A percentile compares a stretch with the other conserved stretches of the same genome.
phyloP scores from a whole-genome alignment of 2,888 invertebrate species.

The Metallyticus violacea region DNA sequence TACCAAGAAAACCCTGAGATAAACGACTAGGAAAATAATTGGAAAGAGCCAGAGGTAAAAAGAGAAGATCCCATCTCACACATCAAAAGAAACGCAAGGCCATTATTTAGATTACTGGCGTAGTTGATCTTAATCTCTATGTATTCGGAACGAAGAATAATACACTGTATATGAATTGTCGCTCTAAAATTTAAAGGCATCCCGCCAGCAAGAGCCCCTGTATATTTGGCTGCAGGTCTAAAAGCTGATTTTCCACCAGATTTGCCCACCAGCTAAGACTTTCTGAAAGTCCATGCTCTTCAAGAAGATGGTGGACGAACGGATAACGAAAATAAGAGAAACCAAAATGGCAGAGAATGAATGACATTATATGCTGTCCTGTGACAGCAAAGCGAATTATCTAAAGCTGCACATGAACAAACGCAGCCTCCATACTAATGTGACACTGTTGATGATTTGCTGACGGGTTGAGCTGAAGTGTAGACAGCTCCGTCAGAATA shows the following conservation, averaged over 20 bases:
- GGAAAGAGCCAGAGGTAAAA: too few species aligned
- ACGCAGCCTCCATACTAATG: not conserved
- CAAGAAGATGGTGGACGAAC: not conserved
- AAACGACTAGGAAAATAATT: too few species aligned
- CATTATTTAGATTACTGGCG: too few species aligned
- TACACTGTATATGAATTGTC: too few species aligned
- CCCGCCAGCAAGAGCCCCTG: not conserved
- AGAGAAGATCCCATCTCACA: too few species aligned
- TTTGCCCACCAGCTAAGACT: not conserved
- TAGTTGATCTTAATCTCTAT: too few species aligned
- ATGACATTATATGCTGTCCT: not conserved
- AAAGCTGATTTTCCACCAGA: not conserved
- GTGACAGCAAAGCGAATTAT: not conserved
- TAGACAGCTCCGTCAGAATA: too few species aligned
- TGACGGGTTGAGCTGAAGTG: not conserved
- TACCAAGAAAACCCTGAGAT: too few species aligned
- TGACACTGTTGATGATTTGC: not conserved
- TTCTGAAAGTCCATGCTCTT: not conserved
- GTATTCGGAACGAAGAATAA: too few species aligned
- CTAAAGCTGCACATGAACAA: not conserved
- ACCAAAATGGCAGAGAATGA: not conserved
- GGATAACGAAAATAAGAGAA: not conserved
- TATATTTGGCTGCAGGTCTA: not conserved
- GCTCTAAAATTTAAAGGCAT: not conserved
- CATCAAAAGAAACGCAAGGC: too few species aligned